Percentiles rank a stretch among this genome's conserved stretches.
phyloP scores from a whole-genome alignment of 2,113 vertebrate genomes.

The Rutilus rutilus region DNA sequence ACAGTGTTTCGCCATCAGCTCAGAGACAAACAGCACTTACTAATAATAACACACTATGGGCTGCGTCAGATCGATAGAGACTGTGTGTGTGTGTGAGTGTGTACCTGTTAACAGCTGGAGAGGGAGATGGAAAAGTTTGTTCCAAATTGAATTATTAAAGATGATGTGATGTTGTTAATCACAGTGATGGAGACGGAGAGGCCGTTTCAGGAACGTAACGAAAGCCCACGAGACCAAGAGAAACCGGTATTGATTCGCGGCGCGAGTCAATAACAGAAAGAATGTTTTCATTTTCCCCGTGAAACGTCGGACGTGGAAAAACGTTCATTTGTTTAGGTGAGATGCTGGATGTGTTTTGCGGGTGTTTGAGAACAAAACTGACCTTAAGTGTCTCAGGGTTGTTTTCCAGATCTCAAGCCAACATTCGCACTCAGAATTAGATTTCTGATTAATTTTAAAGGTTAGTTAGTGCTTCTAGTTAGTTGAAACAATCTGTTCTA shows the following conservation, averaged over 20 bases:
- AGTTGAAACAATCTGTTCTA: not conserved
- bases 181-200: slow-evolving; percentile 36
- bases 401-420: not conserved
- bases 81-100: not conserved
- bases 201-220: not conserved
- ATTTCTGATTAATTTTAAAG: not conserved
- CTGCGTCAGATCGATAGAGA: not conserved
- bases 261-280: slow-evolving; percentile 9
- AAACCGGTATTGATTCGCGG: slow-evolving; percentile 23
- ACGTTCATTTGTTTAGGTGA: not conserved
- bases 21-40: not conserved
- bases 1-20: no score
- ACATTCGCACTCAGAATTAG: not conserved
- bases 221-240: not conserved
- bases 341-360: not conserved
- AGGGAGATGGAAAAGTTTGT: slow-evolving; percentile 38
- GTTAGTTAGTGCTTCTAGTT: not conserved
- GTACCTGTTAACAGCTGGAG: not conserved
- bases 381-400: not conserved
- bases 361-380: not conserved
- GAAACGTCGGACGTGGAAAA: not conserved
- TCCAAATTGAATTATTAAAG: slow-evolving; percentile 54
- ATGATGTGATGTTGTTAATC: slow-evolving; percentile 57
- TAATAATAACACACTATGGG: not conserved
- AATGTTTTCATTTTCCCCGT: not conserved